These are phyloP conservation scores for Gephyroberyx darwinii DNA, from an alignment of 2,797 vertebrate genomes.

Conservation along the genomic window DNA sequence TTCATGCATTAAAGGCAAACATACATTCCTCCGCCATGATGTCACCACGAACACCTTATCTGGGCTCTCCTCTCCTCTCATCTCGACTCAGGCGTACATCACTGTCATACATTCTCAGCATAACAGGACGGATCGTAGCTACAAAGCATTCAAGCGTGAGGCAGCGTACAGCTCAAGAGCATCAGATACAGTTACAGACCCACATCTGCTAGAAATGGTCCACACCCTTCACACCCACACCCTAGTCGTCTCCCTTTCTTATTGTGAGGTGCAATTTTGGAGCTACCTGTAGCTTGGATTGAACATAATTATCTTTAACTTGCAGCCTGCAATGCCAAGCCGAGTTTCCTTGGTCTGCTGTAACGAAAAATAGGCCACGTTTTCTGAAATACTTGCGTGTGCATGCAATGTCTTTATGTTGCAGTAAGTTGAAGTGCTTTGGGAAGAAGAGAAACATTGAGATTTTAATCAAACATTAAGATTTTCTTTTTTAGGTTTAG, in stretches of 20 bases:
- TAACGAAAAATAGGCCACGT: too few relatives aligned
- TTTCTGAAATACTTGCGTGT: too few relatives aligned
- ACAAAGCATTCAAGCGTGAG: slow-evolving; percentile 14
- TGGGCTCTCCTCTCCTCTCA: slow-evolving; percentile 27
- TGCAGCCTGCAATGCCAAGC: too few relatives aligned
- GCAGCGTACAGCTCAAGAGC: slow-evolving; percentile 6
- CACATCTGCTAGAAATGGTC: too few relatives aligned
- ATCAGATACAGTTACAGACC: slow-evolving; percentile 10
- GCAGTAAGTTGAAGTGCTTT: too few relatives aligned
- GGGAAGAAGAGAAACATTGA: too few relatives aligned
- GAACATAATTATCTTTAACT: background rate
- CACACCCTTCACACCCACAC: background rate
- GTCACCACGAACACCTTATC: slow-evolving; percentile 47
- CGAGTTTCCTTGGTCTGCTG: too few relatives aligned
- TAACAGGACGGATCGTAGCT: slow-evolving; percentile 23
- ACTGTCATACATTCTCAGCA: slow-evolving; percentile 35
- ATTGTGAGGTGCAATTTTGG: background rate
- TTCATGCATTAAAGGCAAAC: slow-evolving; percentile 6
- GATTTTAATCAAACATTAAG: too few relatives aligned
- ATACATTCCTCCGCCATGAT: slow-evolving; percentile 24
- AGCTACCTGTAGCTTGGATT: too few relatives aligned
- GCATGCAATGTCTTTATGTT: too few relatives aligned
- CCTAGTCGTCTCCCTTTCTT: background rate
- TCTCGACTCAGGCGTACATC: slow-evolving; percentile 25
- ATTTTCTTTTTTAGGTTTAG: background rate